These are phyloP conservation scores for Akabosia matsudoensis DNA, from an alignment of 1,140 invertebrate genomes.

Conservation along the genomic window DNA sequence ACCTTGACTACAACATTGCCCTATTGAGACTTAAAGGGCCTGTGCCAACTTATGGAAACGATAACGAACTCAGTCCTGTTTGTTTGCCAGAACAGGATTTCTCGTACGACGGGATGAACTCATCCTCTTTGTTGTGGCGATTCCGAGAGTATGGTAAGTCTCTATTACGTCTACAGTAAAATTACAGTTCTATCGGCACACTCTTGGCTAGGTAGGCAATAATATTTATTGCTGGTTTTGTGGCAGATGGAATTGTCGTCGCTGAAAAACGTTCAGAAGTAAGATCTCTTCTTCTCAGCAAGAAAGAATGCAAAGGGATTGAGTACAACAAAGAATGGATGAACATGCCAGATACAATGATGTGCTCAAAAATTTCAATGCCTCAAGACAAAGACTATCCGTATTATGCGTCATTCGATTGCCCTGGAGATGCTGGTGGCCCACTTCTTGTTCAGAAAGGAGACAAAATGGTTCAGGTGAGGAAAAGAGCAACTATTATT, in stretches of 20 bases:
- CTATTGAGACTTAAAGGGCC: slow-evolving; percentile 38
- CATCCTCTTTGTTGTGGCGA: slow-evolving; percentile 38
- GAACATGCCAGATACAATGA: slow-evolving; percentile 34
- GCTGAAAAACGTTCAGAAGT: slow-evolving; percentile 38
- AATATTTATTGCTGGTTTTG: neutral
- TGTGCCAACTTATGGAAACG: slow-evolving; percentile 37
- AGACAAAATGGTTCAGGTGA: slow-evolving; percentile 35
- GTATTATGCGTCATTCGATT: slow-evolving; percentile 36
- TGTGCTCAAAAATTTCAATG: slow-evolving; percentile 36
- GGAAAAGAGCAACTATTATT: too few species aligned
- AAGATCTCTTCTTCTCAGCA: slow-evolving; percentile 21
- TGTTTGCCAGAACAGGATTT: slow-evolving; percentile 29
- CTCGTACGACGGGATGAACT: slow-evolving; percentile 26
- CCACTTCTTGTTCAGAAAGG: slow-evolving; percentile 22
- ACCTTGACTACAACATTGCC: slow-evolving; percentile 43
- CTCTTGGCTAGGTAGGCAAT: neutral
- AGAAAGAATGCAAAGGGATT: slow-evolving; percentile 29
- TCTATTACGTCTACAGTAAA: neutral
- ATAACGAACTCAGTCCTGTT: slow-evolving; percentile 30
- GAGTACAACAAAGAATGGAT: slow-evolving; percentile 35
- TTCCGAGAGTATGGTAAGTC: slow-evolving; percentile 29
- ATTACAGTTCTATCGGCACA: too few species aligned
- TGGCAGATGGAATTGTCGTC: slow-evolving; percentile 34
- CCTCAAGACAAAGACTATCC: slow-evolving; percentile 24
- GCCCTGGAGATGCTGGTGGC: slow-evolving; percentile 40